Base-by-base conservation (phyloP, 92 coral and sea anemone genomes). In the Porites lobata region DNA sequence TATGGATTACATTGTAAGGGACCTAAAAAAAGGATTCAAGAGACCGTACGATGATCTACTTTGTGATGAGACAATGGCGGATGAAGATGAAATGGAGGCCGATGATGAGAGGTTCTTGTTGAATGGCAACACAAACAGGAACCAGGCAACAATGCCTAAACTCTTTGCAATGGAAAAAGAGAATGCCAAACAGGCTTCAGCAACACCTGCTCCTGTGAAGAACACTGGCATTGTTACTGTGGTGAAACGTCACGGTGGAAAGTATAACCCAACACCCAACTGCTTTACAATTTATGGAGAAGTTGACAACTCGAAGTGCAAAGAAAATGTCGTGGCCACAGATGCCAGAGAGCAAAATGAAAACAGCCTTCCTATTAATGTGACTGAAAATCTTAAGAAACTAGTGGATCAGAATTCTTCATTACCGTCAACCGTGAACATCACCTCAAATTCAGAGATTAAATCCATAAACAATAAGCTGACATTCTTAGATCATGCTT, bases 401-500 rank as follows among this genome's bases (percentile, higher is more conserved):
- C 81, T 47, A 10, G 83, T 77, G 19, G 87, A 84, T 50, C 74
- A 72, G 14, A 51, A 20, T 20, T 50, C 12, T 11, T 26, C 52
- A 20, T 24, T 74, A 17, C 83, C 86, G 2, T 83, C 78, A 8
- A 67, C 86, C 59, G 80, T 86, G 52, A 91, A 74, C 78, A 77
- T 68, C 26, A 84, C 81, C 32, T 38, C 88, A 74, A 86, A 63
- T 50, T 90, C 85, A 29, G 96, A 95, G 50, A 93, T 95, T 3
- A 87, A 88, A 32, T 69, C 85, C 8, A 95, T 93, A n/a, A 95
- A 76, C 72, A 90, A 92, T 69, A 95, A 95, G 79, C 83, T 95
- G 79, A 95, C 98, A 1, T 81, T 95, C 66, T 57, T 95, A 13
- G 98, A 95, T 85, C 98, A 95, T 50, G 96, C 98, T 0, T 95